Evolutionary conservation across 2,888 invertebrate genomes (phyloP), one percentile per base, ranked within the genome.

Genomic region (Trichopoda pennipes): DNA sequence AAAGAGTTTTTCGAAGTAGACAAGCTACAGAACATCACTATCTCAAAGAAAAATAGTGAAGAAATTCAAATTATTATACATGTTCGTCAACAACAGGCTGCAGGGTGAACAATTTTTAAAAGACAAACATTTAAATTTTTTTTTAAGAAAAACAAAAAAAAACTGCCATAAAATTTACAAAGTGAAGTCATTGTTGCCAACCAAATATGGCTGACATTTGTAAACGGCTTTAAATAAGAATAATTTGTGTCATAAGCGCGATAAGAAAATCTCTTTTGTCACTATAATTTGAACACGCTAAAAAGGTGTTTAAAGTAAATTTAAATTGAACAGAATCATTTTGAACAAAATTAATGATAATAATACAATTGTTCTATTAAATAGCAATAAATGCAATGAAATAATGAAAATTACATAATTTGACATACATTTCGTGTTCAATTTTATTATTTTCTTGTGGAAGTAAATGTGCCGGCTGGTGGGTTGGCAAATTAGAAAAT

Each of bases 161-260:
- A 47, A 47, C n/a, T n/a, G n/a, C n/a, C 32, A 28, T 17, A 55
- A 32, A 55, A 56, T 68, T 58, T 56, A 63, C 42, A 60, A 76
- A 76, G 60, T 77, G 47, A 72, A 77, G 70, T 76, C 80, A 76
- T 70, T 80, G 63, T 75, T 72, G 44, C 42, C 38, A 70, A 17
- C 72, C 76, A 76, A 72, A 77, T 70, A 63, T 3, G 60, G 38
- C 58, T 81, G 68, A 61, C 55, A 56, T 53, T 81, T 81, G 60
- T 66, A 76, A n/a, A 77, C 72, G 23, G 70, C 55, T 70, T 44
- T 12, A 66, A 64, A 42, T 58, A 68, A 70, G 51, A 56, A 70
- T 53, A 70, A 75, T 70, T 80, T 77, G 77, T 81, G 81, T 72
- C 81, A 81, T 77, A 81, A 73, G 76, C 60, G 51, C 42, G 61